Evolutionary conservation across 2,797 vertebrate genomes (phyloP).

Genomic region (Sebastes flavidus): DNA sequence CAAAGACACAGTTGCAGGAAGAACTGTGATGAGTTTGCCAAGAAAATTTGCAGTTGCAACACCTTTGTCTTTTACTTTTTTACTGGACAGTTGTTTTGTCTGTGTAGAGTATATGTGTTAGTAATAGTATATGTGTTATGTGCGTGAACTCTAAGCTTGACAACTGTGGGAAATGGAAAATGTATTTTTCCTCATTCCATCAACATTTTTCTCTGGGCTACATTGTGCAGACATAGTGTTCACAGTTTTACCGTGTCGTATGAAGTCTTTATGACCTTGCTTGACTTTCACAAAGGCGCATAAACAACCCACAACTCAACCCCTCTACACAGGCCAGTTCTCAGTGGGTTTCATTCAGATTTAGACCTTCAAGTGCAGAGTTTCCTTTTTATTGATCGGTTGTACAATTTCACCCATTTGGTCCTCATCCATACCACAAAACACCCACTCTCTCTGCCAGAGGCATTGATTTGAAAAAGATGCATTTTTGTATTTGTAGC

Average conservation of each 20-base stretch:
- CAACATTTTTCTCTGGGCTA: background rate
- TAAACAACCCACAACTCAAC: background rate
- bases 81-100: background rate
- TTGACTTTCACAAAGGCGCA: slow-evolving; percentile 10
- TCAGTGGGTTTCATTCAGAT: background rate
- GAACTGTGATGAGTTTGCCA: background rate
- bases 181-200: background rate
- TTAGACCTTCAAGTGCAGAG: background rate
- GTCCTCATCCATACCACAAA: slow-evolving; percentile 13
- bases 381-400: slow-evolving; percentile 39
- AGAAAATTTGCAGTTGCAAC: background rate
- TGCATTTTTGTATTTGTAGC: slow-evolving; percentile 20
- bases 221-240: background rate
- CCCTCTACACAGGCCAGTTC: background rate
- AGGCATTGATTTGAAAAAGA: slow-evolving; percentile 35
- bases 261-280: slow-evolving; percentile 8
- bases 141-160: background rate
- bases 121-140: background rate
- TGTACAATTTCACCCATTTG: slow-evolving; percentile 30
- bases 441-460: slow-evolving; percentile 3
- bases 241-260: background rate
- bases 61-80: background rate
- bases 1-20: background rate
- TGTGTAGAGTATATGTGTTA: background rate
- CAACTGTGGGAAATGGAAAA: background rate